Evolutionary conservation across 2,888 invertebrate species (phyloP), one percentile per base, ranked within the genome.

Genomic region (Terebella lapidaria): DNA sequence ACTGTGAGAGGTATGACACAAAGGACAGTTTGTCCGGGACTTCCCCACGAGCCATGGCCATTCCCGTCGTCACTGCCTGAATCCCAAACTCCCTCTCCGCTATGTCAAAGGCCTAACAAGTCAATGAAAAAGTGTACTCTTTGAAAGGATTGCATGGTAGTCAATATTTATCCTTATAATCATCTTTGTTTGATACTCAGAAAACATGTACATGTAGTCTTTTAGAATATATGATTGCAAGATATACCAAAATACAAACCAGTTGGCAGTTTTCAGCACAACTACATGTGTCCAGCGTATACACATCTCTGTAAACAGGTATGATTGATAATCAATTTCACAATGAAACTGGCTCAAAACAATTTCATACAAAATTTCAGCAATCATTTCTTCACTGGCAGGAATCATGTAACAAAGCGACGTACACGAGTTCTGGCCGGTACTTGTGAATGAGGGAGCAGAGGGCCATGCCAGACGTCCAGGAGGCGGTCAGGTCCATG

Each of bases 21-120:
- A 92, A 86, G 46, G 87, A 86, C 53, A 87, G 81, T 66, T 87
- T 87, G 75, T 92, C 91, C 0, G 89, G 86, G 26, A 86, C 84
- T 66, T 88, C 85, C 71, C 85, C 87, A 55, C 86, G 84, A 3
- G 86, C 85, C 79, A 89, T 88, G 72, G 93, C 92, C 70, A 86
- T 86, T 0, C 90, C 87, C 3, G 88, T 88, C 86, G 91, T 87
- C 63, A 86, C 86, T 72, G 87, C 85, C 24, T 83, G 76, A 68
- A 87, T 84, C 81, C 90, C 90, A 69, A 93, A 84, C 80, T 94
- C 92, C 63, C 87, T 87, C 69, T 93, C 91, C 54, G 94, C 84
- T 57, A 91, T 86, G 73, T 90, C 88, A 80, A 93, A 93, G n/a
- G 92, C 92, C 72, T 79, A 65, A 35, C 10, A n/a, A n/a, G n/a